phyloP scores from a whole-genome alignment of 2,113 vertebrate species.

The Rhinoptilus africanus region DNA sequence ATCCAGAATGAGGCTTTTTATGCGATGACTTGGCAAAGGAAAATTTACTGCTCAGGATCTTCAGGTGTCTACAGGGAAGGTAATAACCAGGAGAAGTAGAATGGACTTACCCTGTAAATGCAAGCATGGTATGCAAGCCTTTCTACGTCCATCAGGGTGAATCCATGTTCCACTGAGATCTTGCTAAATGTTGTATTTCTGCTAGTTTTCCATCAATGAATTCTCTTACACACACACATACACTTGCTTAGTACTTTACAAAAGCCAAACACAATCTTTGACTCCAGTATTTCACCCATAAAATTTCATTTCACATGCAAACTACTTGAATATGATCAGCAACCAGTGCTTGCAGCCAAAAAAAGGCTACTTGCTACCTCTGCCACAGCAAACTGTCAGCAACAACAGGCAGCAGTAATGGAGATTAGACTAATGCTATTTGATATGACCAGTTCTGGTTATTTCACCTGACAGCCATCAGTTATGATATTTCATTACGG shows the following conservation, averaged over 20 bases:
- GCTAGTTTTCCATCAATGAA: background rate
- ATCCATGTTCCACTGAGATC: background rate
- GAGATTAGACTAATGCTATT: background rate
- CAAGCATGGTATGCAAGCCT: background rate
- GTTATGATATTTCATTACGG: background rate
- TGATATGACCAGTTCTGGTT: background rate
- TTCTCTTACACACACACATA: background rate
- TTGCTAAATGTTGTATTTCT: background rate
- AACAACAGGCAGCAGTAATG: background rate
- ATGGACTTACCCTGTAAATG: background rate
- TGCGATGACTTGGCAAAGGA: background rate
- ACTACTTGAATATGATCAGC: background rate
- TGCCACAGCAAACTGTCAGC: background rate
- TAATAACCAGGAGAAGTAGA: background rate
- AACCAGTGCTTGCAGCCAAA: background rate
- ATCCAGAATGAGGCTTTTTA: background rate
- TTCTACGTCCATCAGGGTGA: background rate
- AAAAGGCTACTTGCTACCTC: background rate
- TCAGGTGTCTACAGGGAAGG: background rate
- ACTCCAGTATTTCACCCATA: background rate
- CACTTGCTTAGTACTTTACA: background rate
- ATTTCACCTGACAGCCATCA: background rate
- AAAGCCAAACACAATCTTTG: background rate
- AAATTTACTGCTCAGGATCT: background rate
- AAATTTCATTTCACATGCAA: background rate